Evolutionary conservation across 1,140 invertebrate genomes (phyloP).

Genomic region (Coelopa frigida): DNA sequence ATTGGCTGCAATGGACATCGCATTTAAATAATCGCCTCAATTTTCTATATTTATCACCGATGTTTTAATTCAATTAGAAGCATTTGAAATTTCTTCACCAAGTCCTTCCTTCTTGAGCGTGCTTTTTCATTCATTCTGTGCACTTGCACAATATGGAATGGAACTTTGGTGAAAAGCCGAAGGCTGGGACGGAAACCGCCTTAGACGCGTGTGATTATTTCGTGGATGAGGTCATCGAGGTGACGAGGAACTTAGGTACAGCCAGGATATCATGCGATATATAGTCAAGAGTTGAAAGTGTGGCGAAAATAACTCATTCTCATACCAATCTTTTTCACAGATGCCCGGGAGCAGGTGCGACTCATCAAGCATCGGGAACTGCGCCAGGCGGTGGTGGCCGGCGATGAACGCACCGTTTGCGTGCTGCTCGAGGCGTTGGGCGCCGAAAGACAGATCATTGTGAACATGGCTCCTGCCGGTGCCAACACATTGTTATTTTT

Average conservation of each 20-base stretch:
- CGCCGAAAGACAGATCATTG: constrained; percentile 59
- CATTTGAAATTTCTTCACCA: no score
- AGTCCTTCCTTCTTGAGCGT: no score
- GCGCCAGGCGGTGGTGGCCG: constrained; percentile 61
- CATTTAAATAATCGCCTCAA: no score
- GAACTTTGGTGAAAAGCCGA: constrained; percentile 40
- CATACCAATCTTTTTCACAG: constrained; percentile 39
- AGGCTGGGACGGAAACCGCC: constrained; percentile 50
- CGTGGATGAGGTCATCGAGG: constrained; percentile 52
- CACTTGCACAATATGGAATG: constrained; percentile 30
- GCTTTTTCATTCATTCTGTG: no score
- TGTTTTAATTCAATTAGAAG: no score
- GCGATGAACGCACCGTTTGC: constrained; percentile 57
- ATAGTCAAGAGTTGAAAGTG: background rate
- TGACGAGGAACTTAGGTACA: constrained; percentile 22
- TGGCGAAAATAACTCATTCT: background rate
- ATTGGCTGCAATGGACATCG: no score
- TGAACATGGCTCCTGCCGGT: constrained; percentile 80
- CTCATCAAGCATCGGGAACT: constrained; percentile 63
- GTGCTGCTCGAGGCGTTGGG: constrained; percentile 59
- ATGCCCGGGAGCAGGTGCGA: constrained; percentile 63
- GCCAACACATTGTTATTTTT: constrained; percentile 79
- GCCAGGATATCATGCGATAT: background rate
- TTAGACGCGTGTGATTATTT: constrained; percentile 63
- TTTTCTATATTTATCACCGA: no score